A percentile compares a stretch with the other conserved stretches of the same genome.
phyloP scores from a whole-genome alignment of 2,113 vertebrate genomes.

The Sylvicapra grimmia region DNA sequence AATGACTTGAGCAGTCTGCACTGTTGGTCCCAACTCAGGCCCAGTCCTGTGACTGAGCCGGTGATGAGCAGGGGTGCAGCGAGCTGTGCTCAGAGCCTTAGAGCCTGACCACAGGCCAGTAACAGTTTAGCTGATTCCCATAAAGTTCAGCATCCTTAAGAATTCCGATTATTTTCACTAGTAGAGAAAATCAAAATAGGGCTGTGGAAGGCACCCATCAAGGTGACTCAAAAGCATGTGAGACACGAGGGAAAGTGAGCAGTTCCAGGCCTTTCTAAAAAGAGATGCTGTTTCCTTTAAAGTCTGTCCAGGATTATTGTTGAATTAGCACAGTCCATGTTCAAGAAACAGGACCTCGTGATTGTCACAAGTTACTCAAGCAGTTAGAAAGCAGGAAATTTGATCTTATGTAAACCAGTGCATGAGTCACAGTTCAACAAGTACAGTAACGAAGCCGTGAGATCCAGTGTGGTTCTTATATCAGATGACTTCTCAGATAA shows the following conservation, averaged over 20 bases:
- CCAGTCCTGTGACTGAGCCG: neutral
- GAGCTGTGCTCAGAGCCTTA: neutral
- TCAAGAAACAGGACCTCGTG: conserved; percentile 24
- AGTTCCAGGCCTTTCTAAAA: neutral
- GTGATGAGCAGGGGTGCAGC: neutral
- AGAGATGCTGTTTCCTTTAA: neutral
- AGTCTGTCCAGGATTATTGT: neutral
- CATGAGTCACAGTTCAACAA: conserved; percentile 21
- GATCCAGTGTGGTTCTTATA: neutral
- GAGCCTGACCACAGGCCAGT: neutral
- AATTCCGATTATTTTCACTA: neutral
- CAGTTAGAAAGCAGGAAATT: neutral
- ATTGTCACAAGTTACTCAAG: conserved; percentile 39
- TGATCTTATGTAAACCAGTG: neutral
- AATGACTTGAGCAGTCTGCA: neutral
- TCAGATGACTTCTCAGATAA: neutral
- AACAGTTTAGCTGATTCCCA: neutral
- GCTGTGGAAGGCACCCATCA: neutral
- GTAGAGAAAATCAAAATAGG: neutral
- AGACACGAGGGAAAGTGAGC: neutral
- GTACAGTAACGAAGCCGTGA: neutral
- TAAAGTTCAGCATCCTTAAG: neutral
- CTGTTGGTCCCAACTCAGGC: neutral
- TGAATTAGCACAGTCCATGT: neutral
- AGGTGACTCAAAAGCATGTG: neutral